A percentile compares a stretch with the other conserved stretches of the same genome.
Conservation (phyloP, 2,888 invertebrate species). For the Cremastinae sp. region DNA sequence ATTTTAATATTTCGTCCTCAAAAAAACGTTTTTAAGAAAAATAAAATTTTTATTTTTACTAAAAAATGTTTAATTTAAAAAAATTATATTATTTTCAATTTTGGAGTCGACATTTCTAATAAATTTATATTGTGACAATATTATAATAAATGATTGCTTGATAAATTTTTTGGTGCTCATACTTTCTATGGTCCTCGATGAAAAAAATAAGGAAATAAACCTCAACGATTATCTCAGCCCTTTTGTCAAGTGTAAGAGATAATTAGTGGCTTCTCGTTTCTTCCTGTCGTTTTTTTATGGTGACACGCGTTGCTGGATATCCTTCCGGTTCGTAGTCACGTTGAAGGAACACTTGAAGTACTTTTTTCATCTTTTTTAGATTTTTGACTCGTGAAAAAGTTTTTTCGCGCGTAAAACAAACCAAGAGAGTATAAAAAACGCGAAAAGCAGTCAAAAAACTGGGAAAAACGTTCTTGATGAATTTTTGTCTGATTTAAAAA, state of each 20-base stretch:
- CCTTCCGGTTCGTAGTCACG: conserved; percentile 66
- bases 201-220: conserved; percentile 7
- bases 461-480: no score
- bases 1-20: no score
- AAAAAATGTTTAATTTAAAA: no score
- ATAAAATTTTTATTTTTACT: no score
- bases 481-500: no score
- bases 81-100: no score
- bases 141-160: no score
- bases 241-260: conserved; percentile 44
- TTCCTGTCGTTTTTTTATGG: conserved; percentile 59
- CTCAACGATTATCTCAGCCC: conserved; percentile 50
- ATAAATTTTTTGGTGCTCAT: background rate
- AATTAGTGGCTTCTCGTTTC: conserved; percentile 58
- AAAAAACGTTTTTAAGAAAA: no score
- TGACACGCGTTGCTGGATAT: conserved; percentile 73
- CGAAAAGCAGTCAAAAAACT: no score
- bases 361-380: background rate
- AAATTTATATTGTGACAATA: no score
- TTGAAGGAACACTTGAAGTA: conserved; percentile 1
- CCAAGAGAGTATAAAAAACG: no score
- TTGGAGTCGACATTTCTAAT: no score
- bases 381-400: conserved; percentile 8
- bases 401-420: background rate
- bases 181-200: background rate